Conservation (phyloP, 2,797 vertebrate genomes). For the Rhodeus uyekii region DNA sequence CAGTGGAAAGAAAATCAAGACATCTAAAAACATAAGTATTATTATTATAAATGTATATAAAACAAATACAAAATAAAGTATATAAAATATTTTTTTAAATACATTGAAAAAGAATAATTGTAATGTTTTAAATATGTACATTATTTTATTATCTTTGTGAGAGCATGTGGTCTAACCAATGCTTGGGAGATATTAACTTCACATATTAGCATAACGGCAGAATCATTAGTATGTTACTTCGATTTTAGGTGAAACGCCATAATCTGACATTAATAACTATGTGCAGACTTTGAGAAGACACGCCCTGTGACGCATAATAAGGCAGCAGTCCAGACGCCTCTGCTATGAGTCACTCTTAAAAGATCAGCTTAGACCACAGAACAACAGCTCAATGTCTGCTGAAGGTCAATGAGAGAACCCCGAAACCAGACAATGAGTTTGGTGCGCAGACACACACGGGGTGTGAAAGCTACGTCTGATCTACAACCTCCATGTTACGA, state of each 20-base stretch:
- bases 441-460: not conserved
- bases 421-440: constrained; percentile 10
- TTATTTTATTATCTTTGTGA: not conserved
- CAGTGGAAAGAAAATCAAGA: not conserved
- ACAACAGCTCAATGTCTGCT: constrained; percentile 12
- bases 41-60: not conserved
- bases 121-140: too few relatives aligned
- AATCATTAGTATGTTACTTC: too few relatives aligned
- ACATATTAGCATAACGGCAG: not conserved
- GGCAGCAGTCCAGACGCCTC: not conserved
- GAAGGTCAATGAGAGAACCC: constrained; percentile 8
- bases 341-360: constrained; percentile 22
- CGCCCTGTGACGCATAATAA: constrained; percentile 11
- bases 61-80: too few relatives aligned
- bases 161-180: not conserved
- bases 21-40: not conserved
- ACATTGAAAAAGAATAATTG: too few relatives aligned
- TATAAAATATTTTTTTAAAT: too few relatives aligned
- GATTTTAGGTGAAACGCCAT: not conserved
- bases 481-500: not conserved
- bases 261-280: not conserved
- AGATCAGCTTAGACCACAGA: constrained; percentile 25
- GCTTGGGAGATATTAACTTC: not conserved
- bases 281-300: not conserved
- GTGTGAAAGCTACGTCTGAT: not conserved